These are phyloP conservation scores for Liolophura sinensis DNA, from an alignment of 1,140 invertebrate species.

Conservation along the genomic window DNA sequence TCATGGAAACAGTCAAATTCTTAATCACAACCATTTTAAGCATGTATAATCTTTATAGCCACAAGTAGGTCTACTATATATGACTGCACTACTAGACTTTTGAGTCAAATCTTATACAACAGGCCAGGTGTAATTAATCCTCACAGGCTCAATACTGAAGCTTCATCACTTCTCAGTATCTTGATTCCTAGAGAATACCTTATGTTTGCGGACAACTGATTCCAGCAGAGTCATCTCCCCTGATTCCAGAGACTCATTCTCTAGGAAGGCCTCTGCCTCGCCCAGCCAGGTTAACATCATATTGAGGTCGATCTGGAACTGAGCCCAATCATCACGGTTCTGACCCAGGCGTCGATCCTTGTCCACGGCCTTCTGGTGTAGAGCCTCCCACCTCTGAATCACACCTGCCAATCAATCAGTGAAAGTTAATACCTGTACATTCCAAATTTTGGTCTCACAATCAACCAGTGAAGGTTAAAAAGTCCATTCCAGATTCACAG, in stretches of 20 bases:
- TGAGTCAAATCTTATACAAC: no score
- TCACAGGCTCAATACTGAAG: no score
- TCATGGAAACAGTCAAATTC: no score
- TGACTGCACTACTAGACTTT: no score
- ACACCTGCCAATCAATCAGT: slow-evolving; percentile 52
- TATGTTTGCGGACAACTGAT: slow-evolving; percentile 77
- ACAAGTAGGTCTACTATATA: no score
- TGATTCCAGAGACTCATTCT: slow-evolving; percentile 69
- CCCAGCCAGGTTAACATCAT: slow-evolving; percentile 87
- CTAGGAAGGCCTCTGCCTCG: slow-evolving; percentile 81
- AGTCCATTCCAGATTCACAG: no score
- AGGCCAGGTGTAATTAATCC: no score
- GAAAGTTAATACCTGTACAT: not conserved
- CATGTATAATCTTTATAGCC: no score
- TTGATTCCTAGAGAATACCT: slow-evolving; percentile 41
- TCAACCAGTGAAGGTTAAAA: no score
- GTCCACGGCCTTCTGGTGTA: slow-evolving; percentile 67
- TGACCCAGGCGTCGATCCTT: slow-evolving; percentile 75
- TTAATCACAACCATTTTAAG: no score
- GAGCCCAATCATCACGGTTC: slow-evolving; percentile 79
- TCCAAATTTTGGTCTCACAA: no score
- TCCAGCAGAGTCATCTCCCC: slow-evolving; percentile 81
- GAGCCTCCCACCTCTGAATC: slow-evolving; percentile 68
- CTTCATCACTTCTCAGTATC: no score
- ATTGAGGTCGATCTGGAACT: slow-evolving; percentile 87